Percentiles rank a stretch among this genome's conserved stretches.
Evolutionary conservation across 2,888 invertebrate genomes (phyloP).

Genomic region (Octonoba sinensis): DNA sequence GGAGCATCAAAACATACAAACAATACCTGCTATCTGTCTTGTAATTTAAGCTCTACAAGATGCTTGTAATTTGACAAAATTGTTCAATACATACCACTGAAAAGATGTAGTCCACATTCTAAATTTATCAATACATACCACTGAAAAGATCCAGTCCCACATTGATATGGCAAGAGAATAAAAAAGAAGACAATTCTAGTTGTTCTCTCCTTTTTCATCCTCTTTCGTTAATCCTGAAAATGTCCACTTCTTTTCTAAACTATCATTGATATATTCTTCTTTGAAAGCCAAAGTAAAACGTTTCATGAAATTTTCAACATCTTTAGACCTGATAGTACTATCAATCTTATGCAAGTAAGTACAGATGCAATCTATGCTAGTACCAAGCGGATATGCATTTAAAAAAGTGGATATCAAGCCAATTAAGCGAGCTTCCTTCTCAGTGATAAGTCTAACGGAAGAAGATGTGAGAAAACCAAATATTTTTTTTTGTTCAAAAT

Average conservation of each 20-base stretch:
- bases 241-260: slow-evolving; percentile 88
- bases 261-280: slow-evolving; percentile 84
- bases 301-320: slow-evolving; percentile 82
- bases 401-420: slow-evolving; percentile 87
- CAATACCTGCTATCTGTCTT: too few species aligned
- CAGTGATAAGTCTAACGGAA: not conserved
- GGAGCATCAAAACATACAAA: too few species aligned
- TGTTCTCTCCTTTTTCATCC: too few species aligned
- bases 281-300: slow-evolving; percentile 85
- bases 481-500: not conserved
- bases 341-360: slow-evolving; percentile 89
- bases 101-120: too few species aligned
- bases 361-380: slow-evolving; percentile 89
- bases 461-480: not conserved
- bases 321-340: slow-evolving; percentile 79
- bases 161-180: too few species aligned
- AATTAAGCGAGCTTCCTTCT: slow-evolving; percentile 68
- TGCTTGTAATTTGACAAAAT: too few species aligned
- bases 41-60: too few species aligned
- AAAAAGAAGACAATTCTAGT: too few species aligned
- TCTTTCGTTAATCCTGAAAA: slow-evolving; percentile 79
- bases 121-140: too few species aligned
- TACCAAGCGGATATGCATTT: slow-evolving; percentile 93
- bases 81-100: too few species aligned
- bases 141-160: too few species aligned